Evolutionary conservation across 2,113 vertebrate species (phyloP).

Genomic region (Psittacula cyanocephala): DNA sequence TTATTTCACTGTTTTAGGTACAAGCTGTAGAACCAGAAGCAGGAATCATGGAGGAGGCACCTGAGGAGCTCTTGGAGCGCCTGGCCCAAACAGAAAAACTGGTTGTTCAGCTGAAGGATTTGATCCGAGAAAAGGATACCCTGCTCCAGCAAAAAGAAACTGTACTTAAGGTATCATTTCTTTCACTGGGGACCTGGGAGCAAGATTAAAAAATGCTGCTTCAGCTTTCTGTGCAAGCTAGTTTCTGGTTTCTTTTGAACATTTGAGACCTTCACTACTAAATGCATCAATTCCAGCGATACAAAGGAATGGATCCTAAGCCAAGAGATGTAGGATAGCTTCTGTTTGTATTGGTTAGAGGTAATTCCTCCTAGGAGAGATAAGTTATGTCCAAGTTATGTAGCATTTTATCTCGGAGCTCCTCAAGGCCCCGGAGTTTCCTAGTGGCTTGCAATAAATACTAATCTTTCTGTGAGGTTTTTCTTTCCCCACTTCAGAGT

Average conservation of each 20-base stretch:
- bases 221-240: background rate
- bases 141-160: constrained; percentile 81
- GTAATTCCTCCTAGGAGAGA: background rate
- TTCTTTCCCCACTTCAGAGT: background rate
- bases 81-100: constrained; percentile 86
- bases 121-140: constrained; percentile 86
- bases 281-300: background rate
- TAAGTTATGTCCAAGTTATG: background rate
- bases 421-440: background rate
- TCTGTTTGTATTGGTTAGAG: background rate
- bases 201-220: background rate
- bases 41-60: constrained; percentile 42
- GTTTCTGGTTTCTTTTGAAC: background rate
- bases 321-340: background rate
- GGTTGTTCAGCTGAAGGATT: constrained; percentile 86
- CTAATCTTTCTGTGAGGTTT: background rate
- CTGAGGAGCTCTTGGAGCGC: constrained; percentile 81
- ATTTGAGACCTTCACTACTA: background rate
- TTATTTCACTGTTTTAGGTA: constrained; percentile 21
- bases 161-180: constrained; percentile 77
- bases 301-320: background rate
- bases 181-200: background rate
- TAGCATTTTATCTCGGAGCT: background rate
- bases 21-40: constrained; percentile 62
- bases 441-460: background rate